Percentiles rank a stretch among this genome's conserved stretches.
These are phyloP conservation scores for Pyrrhura leucotis DNA, from an alignment of 2,797 vertebrate genomes.

Conservation along the genomic window DNA sequence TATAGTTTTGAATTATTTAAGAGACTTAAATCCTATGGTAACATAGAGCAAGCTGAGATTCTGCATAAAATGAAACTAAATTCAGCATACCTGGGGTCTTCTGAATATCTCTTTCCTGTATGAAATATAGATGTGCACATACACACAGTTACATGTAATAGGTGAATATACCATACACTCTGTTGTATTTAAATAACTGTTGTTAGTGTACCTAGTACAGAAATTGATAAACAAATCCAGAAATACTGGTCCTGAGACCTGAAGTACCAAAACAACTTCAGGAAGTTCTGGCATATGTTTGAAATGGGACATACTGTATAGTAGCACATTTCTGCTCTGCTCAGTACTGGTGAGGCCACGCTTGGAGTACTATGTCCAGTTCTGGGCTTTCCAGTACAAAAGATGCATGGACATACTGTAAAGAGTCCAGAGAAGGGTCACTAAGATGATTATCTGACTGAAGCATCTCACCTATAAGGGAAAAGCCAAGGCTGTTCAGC, in stretches of 20 bases:
- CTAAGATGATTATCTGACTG: neutral
- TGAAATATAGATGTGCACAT: neutral
- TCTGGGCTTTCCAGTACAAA: neutral
- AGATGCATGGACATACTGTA: neutral
- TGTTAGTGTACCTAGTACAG: neutral
- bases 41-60: neutral
- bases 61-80: neutral
- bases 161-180: neutral
- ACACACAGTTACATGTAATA: neutral
- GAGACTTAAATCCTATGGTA: neutral
- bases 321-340: neutral
- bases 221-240: neutral
- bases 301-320: neutral
- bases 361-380: neutral
- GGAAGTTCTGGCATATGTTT: neutral
- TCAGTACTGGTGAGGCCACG: neutral
- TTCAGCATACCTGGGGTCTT: neutral
- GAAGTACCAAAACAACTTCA: neutral
- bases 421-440: neutral
- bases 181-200: slow-evolving; percentile 16
- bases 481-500: neutral
- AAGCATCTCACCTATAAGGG: neutral
- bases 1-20: slow-evolving; percentile 52
- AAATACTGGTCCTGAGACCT: neutral
- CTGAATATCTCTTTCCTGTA: neutral